Conservation (phyloP, 2,113 vertebrate species). For the Hypanus sabinus region DNA sequence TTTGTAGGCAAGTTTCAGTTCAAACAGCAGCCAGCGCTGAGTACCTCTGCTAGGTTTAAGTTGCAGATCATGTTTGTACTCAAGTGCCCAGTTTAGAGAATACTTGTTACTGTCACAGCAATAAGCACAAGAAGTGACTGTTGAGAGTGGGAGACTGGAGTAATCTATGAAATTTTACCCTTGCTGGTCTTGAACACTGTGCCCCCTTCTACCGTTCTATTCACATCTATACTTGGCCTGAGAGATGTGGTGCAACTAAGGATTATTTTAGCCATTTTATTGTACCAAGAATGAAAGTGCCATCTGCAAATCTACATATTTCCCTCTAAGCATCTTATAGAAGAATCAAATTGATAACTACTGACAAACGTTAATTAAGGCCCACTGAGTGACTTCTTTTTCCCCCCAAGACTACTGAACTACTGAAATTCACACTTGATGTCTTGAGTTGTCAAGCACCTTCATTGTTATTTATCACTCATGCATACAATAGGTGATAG, state of each 20-base stretch:
- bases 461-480: constrained; percentile 66
- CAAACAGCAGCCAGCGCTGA: constrained; percentile 63
- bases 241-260: constrained; percentile 66
- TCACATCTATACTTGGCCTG: constrained; percentile 81
- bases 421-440: constrained; percentile 61
- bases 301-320: constrained; percentile 81
- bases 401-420: constrained; percentile 64
- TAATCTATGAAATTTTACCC: constrained; percentile 71
- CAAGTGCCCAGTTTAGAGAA: constrained; percentile 66
- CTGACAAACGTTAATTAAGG: constrained; percentile 83
- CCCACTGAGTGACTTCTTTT: constrained; percentile 78
- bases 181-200: constrained; percentile 77
- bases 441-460: constrained; percentile 64
- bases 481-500: constrained; percentile 61
- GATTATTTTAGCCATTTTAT: constrained; percentile 76
- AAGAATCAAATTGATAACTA: constrained; percentile 78
- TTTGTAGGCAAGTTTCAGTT: constrained; percentile 64
- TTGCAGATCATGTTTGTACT: constrained; percentile 78
- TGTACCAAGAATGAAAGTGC: constrained; percentile 82
- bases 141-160: constrained; percentile 75
- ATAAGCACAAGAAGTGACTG: constrained; percentile 77
- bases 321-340: constrained; percentile 52
- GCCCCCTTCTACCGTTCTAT: constrained; percentile 75
- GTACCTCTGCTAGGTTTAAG: constrained; percentile 57
- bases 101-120: constrained; percentile 77